Evolutionary conservation across 2,888 invertebrate species (phyloP).

Genomic region (Spodoptera exigua): DNA sequence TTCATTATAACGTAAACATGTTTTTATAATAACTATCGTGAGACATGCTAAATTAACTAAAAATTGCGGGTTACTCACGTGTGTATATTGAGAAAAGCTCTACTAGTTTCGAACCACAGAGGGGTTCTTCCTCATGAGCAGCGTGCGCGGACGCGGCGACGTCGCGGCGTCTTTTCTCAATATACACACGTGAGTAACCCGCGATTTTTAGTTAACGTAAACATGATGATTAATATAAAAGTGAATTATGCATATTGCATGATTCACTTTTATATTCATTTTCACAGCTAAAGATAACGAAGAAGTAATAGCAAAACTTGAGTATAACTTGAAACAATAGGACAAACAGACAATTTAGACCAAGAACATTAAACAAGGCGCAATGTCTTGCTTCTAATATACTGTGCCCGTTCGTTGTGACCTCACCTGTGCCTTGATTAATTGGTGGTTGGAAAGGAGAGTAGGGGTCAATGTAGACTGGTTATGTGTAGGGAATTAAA

Average conservation of each 20-base stretch:
- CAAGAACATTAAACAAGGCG: conserved; percentile 60
- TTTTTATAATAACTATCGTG: too few species aligned
- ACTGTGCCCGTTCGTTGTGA: conserved; percentile 65
- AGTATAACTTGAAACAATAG: conserved; percentile 48
- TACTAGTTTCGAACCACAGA: too few species aligned
- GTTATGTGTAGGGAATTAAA: conserved; percentile 61
- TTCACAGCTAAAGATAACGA: conserved; percentile 58
- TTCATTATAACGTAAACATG: conserved; percentile 44
- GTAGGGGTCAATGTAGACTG: conserved; percentile 59
- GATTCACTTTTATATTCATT: conserved; percentile 58
- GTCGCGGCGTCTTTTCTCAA: too few species aligned
- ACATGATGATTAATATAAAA: too few species aligned
- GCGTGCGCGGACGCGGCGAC: too few species aligned
- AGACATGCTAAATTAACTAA: too few species aligned
- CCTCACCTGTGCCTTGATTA: conserved; percentile 69
- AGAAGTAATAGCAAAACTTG: conserved; percentile 60
- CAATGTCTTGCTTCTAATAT: conserved; percentile 66
- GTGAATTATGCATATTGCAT: too few species aligned
- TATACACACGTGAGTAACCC: too few species aligned
- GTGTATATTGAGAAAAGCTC: too few species aligned
- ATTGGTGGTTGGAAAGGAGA: conserved; percentile 59
- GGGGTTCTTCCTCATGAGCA: too few species aligned
- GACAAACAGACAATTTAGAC: conserved; percentile 52
- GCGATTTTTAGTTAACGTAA: too few species aligned
- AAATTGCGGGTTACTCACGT: too few species aligned